Base-by-base conservation (phyloP, 2,888 invertebrate species). In the Apamea monoglypha region DNA sequence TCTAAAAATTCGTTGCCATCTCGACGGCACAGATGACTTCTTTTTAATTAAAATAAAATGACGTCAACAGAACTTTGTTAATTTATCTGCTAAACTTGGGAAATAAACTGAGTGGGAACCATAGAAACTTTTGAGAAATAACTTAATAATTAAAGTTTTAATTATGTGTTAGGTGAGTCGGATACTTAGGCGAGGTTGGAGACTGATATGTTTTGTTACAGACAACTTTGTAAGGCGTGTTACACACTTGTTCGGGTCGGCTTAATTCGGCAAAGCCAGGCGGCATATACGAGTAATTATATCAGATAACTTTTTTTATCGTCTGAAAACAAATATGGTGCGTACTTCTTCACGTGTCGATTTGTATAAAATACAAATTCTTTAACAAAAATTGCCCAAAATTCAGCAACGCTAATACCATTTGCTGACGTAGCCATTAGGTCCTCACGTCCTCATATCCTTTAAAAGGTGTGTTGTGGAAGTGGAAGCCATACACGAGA, bases 21-120 rank as follows among this genome's bases (percentile, higher is more conserved):
- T 76, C 75, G 59, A 50, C 44, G 47, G 70, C 76, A 75, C 14
- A 77, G 73, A 80, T 80, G 67, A 73, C 75, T 84, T 84, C 82
- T 86, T 87, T 87, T 78, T 78, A 84, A 87, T 87, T 84, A 87
- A 82, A 81, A 6, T 70, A 64, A 80, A 80, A 82, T 82, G 76
- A 78, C 74, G 67, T 80, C 70, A 74, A 66, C 56, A 47, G 6
- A 87, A 88, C 80, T 88, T 88, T 88, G 73, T 80, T 88, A 86
- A 88, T 88, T 87, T 81, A 88, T 83, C 74, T 81, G 79, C 70
- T 53, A 53, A 84, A 80, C 80, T 86, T 74, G 44, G 29, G 75
- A 84, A 78, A 87, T 84, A 74, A 73, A 86, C 76, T 71, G 78
- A 64, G 63, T 44, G 36, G 29, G 44, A 36, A 36, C 78, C 68